Evolutionary conservation across 53 echinoderm and acorn worm genomes (phyloP), one percentile per base, ranked within the genome.

Genomic region (Luidia sarsii): DNA sequence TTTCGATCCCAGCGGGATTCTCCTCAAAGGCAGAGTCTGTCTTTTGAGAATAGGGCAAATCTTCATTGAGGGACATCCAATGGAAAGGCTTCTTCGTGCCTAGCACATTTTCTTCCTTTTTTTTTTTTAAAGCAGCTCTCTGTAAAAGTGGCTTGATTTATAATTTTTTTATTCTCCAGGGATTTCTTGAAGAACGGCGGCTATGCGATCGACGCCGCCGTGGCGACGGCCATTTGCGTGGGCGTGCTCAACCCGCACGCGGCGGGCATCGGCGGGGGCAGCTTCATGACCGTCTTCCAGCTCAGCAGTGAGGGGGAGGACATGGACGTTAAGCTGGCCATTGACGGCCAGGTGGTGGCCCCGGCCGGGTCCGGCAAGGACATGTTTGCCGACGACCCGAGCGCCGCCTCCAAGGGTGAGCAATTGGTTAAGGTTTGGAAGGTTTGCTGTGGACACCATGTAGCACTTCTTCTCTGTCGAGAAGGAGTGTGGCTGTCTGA

Each of bases 161-260:
- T n/a, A n/a, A n/a, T 46, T 48, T 9, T 46, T 68, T 14, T 68
- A 14, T 24, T 13, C 15, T 49, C 14, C 70, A 82, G 82, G 50
- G 82, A 82, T 39, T 35, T 82, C n/a, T 33, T 82, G 39, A 53
- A 39, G 24, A 82, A 67, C 24, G 67, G 67, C 13, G 82, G 82
- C 31, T 68, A 43, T 27, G 65, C 49, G 14, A 24, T 53, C 6
- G 84, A 84, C 30, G 84, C 84, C 7, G 54, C 43, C 10, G 65
- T 84, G 37, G 18, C 72, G 8, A 64, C 84, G 3, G 53, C 64
- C n/a, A 30, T 84, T n/a, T 84, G 84, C 16, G 51, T 73, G 19
- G 52, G 84, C 30, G 73, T 84, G 49, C 23, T 84, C 33, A 84
- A 84, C 41, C 65, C 51, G 22, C 84, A 72, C 37, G 65, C 48